These are phyloP conservation scores for Tachyglossus aculeatus DNA, from an alignment of 2,797 vertebrate species.

Conservation along the genomic window DNA sequence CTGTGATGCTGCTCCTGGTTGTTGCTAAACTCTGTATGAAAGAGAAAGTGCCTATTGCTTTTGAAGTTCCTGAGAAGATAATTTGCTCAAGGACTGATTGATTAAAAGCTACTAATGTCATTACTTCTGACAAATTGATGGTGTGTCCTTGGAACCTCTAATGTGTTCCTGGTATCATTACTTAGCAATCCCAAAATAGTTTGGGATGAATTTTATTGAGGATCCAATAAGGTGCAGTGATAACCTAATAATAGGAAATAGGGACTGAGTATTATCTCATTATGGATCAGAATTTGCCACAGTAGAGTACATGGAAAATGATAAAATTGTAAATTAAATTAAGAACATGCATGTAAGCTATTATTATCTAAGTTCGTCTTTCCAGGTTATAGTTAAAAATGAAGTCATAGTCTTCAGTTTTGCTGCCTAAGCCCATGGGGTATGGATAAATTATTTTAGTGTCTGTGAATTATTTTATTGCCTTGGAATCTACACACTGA, in stretches of 20 bases:
- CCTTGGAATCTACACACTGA: too few relatives aligned
- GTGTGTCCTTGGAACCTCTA: constrained; percentile 26
- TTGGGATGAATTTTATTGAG: not conserved
- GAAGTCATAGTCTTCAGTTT: too few relatives aligned
- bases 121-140: constrained; percentile 48
- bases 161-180: constrained; percentile 37
- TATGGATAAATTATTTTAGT: too few relatives aligned
- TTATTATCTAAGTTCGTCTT: too few relatives aligned
- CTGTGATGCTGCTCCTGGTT: not conserved
- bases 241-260: constrained; percentile 36
- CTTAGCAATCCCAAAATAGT: constrained; percentile 45
- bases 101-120: too few relatives aligned
- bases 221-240: constrained; percentile 23
- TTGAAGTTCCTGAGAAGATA: not conserved
- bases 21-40: not conserved
- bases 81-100: not conserved
- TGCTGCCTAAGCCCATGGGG: too few relatives aligned
- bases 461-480: too few relatives aligned
- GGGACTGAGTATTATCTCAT: not conserved
- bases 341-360: too few relatives aligned
- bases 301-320: not conserved
- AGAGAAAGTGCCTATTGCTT: not conserved
- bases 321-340: too few relatives aligned
- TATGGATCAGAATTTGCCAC: not conserved
- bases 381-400: too few relatives aligned